Base-by-base conservation (phyloP, 2,113 vertebrate species). In the Bubalus kerabau region DNA sequence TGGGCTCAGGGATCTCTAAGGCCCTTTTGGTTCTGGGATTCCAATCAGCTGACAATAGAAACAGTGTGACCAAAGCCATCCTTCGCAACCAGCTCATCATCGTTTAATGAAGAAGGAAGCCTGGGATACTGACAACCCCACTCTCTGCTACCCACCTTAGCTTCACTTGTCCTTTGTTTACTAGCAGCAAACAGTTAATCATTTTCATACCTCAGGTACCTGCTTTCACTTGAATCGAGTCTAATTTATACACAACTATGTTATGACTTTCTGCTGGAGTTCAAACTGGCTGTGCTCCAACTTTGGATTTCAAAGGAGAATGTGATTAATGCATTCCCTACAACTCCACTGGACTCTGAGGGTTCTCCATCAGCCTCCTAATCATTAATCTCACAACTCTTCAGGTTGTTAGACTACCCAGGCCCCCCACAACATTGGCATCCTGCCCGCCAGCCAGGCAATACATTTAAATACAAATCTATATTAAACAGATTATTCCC, bases 181-280 rank as follows among this genome's bases (percentile, higher is more conserved):
- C 87, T 78, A 26, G 46, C 3, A 10, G 67, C 88, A 91, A 97
- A 87, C 15, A 96, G 96, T 95, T 96, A 89, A 98, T 96, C 57
- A 91, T 88, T 96, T 64, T 87, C 95, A 81, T 59, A 91, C 43
- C 43, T 80, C 52, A n/a, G 95, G 54, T 94, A 95, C 94, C 84
- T 90, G 96, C 91, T 98, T 98, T 97, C 96, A 95, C 94, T 98
- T 97, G 95, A 97, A 91, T 89, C 6, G 9, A 88, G 91, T 95
- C 97, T 98, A 96, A 98, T 97, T 98, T 97, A 97, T 82, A 95
- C 97, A 95, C 90, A 98, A 82, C 90, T 95, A 36, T 80, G 91
- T 81, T 36, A 97, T 97, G 95, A 98, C 82, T 97, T 86, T 97
- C 82, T 96, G 46, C 43, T 71, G 28, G 32, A 71, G 82, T 89